A percentile compares a stretch with the other conserved stretches of the same genome.
Evolutionary conservation across 2,113 vertebrate species (phyloP).

Genomic region (Vulpes vulpes): DNA sequence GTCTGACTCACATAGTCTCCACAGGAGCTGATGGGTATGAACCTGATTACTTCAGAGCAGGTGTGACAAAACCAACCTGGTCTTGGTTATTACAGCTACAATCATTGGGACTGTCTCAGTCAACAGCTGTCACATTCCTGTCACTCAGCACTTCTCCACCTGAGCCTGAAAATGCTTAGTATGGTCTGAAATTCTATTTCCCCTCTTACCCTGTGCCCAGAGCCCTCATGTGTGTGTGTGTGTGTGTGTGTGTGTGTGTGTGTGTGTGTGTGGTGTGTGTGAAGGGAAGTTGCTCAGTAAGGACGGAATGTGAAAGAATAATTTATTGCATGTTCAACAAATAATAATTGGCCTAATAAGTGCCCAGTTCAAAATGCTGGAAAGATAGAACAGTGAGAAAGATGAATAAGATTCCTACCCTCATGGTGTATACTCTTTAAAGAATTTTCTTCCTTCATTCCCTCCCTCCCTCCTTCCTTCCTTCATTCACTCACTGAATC

Average conservation of each 20-base stretch:
- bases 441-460: neutral
- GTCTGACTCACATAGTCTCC: constrained; percentile 30
- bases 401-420: neutral
- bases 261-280: neutral
- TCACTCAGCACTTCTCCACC: neutral
- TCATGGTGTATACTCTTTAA: neutral
- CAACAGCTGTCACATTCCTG: neutral
- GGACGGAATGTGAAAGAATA: neutral
- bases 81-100: neutral
- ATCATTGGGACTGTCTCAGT: neutral
- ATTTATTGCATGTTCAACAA: neutral
- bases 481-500: neutral
- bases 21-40: neutral
- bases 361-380: neutral
- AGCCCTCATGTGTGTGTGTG: neutral
- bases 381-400: neutral
- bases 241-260: neutral
- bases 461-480: no score
- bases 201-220: neutral
- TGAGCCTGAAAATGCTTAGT: neutral
- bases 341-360: neutral
- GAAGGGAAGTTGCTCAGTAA: neutral
- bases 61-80: constrained; percentile 53
- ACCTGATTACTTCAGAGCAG: constrained; percentile 35
- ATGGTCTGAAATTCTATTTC: neutral